Conservation (phyloP, 2,797 vertebrate species). For the Hafferia zeledoni region DNA sequence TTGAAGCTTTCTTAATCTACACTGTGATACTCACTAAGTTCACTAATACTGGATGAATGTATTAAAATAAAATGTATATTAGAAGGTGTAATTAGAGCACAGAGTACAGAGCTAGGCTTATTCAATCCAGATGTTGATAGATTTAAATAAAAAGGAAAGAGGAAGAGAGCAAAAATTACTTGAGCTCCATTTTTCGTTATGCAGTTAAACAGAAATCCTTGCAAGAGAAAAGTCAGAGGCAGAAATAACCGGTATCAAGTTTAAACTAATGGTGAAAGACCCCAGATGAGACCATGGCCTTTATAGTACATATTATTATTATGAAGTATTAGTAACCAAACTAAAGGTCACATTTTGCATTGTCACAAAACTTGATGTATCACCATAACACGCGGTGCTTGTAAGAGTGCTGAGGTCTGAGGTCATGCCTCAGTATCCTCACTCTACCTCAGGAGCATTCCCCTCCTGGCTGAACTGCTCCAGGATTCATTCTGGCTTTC, state of each 20-base stretch:
- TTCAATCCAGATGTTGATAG: neutral
- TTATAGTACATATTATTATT: neutral
- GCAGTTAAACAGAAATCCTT: neutral
- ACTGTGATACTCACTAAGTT: neutral
- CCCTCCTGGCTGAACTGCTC: neutral
- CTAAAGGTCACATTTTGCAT: neutral
- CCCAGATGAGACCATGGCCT: neutral
- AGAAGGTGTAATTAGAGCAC: neutral
- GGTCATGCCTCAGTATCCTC: neutral
- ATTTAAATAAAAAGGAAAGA: neutral
- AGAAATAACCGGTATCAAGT: neutral
- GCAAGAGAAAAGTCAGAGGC: neutral
- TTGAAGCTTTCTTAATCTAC: neutral
- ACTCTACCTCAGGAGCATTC: neutral
- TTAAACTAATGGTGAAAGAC: neutral
- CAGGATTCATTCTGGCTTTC: neutral
- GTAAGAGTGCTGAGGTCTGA: neutral
- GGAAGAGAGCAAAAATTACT: neutral
- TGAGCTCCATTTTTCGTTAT: neutral
- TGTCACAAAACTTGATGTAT: accelerated
- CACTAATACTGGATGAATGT: neutral
- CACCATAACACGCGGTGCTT: neutral
- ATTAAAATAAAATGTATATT: neutral
- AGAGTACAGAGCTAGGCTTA: neutral
- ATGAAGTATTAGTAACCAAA: neutral